These are phyloP conservation scores for Tautogolabrus adspersus DNA, from an alignment of 2,113 vertebrate species.

Conservation along the genomic window DNA sequence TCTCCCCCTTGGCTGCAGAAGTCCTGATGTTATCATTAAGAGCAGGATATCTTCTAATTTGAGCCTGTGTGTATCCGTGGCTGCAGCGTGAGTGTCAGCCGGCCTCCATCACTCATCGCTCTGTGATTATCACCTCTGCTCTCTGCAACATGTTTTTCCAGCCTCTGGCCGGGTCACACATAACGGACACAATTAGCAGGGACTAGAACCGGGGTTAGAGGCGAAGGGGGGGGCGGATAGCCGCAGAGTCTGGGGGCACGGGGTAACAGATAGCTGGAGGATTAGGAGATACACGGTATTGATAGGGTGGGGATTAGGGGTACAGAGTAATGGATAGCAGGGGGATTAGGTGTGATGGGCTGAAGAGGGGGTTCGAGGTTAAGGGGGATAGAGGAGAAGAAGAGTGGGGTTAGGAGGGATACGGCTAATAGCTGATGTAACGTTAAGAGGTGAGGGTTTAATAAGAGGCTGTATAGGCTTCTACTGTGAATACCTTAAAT, in stretches of 20 bases:
- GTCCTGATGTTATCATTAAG: not conserved
- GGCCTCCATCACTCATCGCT: constrained; percentile 53
- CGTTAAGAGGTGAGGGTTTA: constrained; percentile 20
- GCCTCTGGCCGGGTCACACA: constrained; percentile 28
- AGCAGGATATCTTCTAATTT: constrained; percentile 30
- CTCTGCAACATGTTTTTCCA: constrained; percentile 28
- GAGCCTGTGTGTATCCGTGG: not conserved
- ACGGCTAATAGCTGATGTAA: constrained; percentile 16
- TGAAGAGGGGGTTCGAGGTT: constrained; percentile 19
- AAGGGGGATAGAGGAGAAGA: constrained; percentile 8
- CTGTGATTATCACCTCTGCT: constrained; percentile 39
- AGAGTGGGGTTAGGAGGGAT: constrained; percentile 27
- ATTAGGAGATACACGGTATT: constrained; percentile 50
- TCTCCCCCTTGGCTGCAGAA: not conserved
- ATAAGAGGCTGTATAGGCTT: not conserved
- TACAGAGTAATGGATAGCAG: constrained; percentile 58
- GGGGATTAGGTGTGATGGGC: constrained; percentile 50
- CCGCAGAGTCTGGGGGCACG: not conserved
- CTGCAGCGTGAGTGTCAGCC: not conserved
- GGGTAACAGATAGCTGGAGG: constrained; percentile 48
- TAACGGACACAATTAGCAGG: constrained; percentile 49
- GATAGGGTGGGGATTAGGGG: constrained; percentile 60
- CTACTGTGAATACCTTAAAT: not conserved
- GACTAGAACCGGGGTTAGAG: constrained; percentile 11
- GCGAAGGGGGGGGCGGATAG: not conserved